Base-by-base conservation (phyloP, 2,888 invertebrate species). In the Drepana falcataria region DNA sequence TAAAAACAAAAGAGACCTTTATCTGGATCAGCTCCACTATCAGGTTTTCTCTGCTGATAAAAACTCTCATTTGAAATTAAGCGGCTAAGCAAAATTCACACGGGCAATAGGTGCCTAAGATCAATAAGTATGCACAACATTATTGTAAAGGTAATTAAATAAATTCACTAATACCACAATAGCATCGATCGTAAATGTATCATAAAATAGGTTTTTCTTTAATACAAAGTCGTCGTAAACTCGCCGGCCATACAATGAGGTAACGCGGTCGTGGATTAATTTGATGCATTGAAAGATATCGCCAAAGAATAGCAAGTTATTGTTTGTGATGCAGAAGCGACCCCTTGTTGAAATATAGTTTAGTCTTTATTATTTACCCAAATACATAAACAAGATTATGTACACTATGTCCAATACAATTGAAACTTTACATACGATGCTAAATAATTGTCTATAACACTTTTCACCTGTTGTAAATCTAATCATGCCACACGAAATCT, bases 241-340 rank as follows among this genome's bases (percentile, higher is more conserved):
- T 71, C 56, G 59, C 60, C 59, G 61, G 59, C 55, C 53, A 49
- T 55, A 73, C 72, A 75, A 67, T 79, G 77, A 78, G 69, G 35
- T 62, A 62, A 5, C 62, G 52, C 56, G 70, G 65, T 64, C 68
- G 62, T 64, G 74, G 71, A 79, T 81, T 81, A 79, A 80, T 77
- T 71, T 72, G 61, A 60, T 59, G 57, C 69, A 78, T 77, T 79
- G 71, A 77, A 77, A 75, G 74, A 68, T 69, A 60, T 53, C 48
- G 63, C 3, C 79, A 81, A 60, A 76, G 81, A 79, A 34, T 62
- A 63, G 21, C 21, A 21, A 54, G 48, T 51, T 51, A 7, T 7
- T 6, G 40, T 7, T 40, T 21, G n/a, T 51, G 33, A 34, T 9
- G 9, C 41, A 51, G 51, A 51, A 33, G 49, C 6, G 37, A 40